Percentiles rank a stretch among this genome's conserved stretches.
These are phyloP conservation scores for Taeniopygia guttata DNA, from an alignment of 2,797 vertebrate genomes.

Conservation along the genomic window DNA sequence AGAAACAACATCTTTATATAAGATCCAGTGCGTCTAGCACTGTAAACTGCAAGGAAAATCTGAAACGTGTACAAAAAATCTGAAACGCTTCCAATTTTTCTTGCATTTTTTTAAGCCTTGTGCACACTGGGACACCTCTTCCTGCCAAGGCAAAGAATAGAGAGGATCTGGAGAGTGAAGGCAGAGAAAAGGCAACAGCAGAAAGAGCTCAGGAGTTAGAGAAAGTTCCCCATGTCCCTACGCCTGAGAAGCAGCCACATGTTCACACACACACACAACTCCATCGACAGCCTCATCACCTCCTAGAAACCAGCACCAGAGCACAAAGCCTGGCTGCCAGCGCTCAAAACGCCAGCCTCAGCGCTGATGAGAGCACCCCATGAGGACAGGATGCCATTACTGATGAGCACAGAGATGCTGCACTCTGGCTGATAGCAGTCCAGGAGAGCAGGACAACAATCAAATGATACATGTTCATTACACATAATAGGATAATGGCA, in stretches of 20 bases:
- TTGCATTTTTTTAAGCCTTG: slow-evolving; percentile 38
- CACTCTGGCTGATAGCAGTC: not conserved
- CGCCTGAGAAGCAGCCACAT: not conserved
- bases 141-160: slow-evolving; percentile 44
- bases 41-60: slow-evolving; percentile 63
- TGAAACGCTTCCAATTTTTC: slow-evolving; percentile 59
- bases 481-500: not conserved
- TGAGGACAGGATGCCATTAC: not conserved
- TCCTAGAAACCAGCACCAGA: not conserved
- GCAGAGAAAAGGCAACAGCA: not conserved
- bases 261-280: not conserved
- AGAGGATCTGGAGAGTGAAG: not conserved
- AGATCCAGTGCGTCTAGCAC: slow-evolving; percentile 50
- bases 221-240: not conserved
- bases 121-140: slow-evolving; percentile 44
- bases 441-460: not conserved
- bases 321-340: not conserved
- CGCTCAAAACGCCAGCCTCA: not conserved
- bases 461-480: rapidly evolving
- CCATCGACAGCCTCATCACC: not conserved
- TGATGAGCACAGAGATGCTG: not conserved
- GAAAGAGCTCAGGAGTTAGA: not conserved
- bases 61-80: slow-evolving; percentile 50
- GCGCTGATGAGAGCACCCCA: not conserved
- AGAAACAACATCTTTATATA: slow-evolving; percentile 64